Evolutionary conservation across 2,888 invertebrate species (phyloP), one percentile per base, ranked within the genome.

Genomic region (Busseola fusca): DNA sequence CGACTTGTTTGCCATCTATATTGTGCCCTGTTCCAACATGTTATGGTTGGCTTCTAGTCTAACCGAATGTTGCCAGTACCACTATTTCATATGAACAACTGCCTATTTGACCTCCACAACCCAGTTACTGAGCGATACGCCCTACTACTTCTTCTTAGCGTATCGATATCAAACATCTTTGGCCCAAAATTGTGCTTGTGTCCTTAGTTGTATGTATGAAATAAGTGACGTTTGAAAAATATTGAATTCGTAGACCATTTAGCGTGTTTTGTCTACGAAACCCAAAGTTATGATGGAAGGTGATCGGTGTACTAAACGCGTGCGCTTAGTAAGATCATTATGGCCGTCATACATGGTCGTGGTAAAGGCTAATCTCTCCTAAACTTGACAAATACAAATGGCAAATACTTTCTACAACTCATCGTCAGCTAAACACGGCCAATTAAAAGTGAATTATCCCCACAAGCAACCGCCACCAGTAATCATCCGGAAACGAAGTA

Each of bases 401-500:
- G 21, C 52, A 50, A 34, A 52, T 58, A 71, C 78, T 81, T 72
- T 81, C 77, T 63, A 64, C 58, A n/a, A 65, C 58, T 54, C 25
- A 66, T 57, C 63, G 66, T 59, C 57, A 30, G 18, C n/a, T 70
- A 69, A 80, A 82, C n/a, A 50, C 59, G 16, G 62, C 48, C 70
- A 81, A 82, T 82, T 82, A 82, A 79, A 75, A 81, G 83, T 79
- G 65, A 81, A 79, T 82, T 82, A 82, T 40, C 60, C 71, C 50
- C 70, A 50, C 77, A 16, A 67, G 69, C 64, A 72, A 80, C 81
- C 69, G 77, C 84, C 63, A 84, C 73, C 86, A 84, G 86, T 85
- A 85, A 83, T 82, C 83, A 83, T 82, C 72, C 84, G 86, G 88
- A 85, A 85, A 84, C 82, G 74, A 57, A 75, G 80, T 80, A 75